phyloP scores from a whole-genome alignment of 1,140 invertebrate species.

The Bombus polaris region DNA sequence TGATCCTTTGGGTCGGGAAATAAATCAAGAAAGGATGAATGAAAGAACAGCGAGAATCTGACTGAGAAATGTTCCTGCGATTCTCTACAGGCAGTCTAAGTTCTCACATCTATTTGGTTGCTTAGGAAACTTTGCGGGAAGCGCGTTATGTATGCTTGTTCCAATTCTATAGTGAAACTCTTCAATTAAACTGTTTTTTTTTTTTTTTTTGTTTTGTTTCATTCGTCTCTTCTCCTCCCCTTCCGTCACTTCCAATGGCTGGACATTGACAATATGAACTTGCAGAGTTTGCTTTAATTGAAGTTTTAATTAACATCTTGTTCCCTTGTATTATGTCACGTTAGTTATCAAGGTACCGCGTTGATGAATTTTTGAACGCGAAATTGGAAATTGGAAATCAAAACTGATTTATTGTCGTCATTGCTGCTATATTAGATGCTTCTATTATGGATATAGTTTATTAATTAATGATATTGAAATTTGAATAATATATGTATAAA shows the following conservation, averaged over 20 bases:
- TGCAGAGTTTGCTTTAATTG: slow-evolving; percentile 39
- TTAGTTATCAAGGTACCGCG: too few species aligned
- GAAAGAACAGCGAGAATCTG: too few species aligned
- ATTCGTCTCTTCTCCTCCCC: not conserved
- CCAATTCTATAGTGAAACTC: slow-evolving; percentile 46
- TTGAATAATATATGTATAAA: too few species aligned
- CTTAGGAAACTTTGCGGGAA: not conserved
- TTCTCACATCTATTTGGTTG: not conserved
- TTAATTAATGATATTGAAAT: not conserved
- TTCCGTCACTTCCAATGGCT: not conserved
- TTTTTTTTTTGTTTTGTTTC: not conserved
- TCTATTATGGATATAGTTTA: not conserved
- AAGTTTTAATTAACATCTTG: slow-evolving; percentile 67
- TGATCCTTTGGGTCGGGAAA: not conserved
- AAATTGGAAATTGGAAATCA: too few species aligned
- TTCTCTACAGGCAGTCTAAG: slow-evolving; percentile 63
- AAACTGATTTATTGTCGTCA: too few species aligned
- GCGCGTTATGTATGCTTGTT: not conserved
- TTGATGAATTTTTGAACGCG: not conserved
- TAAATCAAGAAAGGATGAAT: too few species aligned
- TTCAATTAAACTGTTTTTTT: not conserved
- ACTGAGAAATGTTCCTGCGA: slow-evolving; percentile 53
- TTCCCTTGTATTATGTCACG: not conserved
- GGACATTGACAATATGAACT: slow-evolving; percentile 4
- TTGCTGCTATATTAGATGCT: too few species aligned